Conservation (phyloP, 1,140 invertebrate species). For the Wasmannia auropunctata region DNA sequence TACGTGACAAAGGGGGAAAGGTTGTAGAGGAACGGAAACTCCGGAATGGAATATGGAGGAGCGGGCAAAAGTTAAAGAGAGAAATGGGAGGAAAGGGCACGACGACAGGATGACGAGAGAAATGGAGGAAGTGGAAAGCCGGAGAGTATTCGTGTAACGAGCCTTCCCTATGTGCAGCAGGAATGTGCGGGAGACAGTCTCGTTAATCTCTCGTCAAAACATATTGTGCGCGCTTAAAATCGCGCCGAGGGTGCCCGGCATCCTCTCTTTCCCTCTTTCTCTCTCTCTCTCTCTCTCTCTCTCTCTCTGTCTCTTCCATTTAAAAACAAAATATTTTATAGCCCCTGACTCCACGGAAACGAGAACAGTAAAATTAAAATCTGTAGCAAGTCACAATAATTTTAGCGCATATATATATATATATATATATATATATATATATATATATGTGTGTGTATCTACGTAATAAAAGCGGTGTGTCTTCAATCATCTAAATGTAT, state of each 20-base stretch:
- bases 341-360: not conserved
- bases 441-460: too few relatives aligned
- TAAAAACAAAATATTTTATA: slow-evolving; percentile 29
- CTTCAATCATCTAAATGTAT: not conserved
- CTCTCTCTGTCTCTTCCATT: not conserved
- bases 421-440: too few relatives aligned
- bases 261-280: not conserved
- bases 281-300: too few relatives aligned
- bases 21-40: slow-evolving; percentile 30
- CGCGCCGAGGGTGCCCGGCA: slow-evolving; percentile 4
- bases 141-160: slow-evolving; percentile 47
- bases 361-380: slow-evolving; percentile 10
- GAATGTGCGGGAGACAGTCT: slow-evolving; percentile 68
- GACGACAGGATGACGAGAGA: slow-evolving; percentile 34
- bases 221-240: slow-evolving; percentile 69
- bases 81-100: slow-evolving; percentile 36
- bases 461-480: not conserved
- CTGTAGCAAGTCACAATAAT: not conserved
- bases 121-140: slow-evolving; percentile 62
- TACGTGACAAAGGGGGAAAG: slow-evolving; percentile 62
- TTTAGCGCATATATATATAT: not conserved
- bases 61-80: slow-evolving; percentile 42
- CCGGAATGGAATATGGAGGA: slow-evolving; percentile 38
- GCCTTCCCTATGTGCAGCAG: slow-evolving; percentile 32
- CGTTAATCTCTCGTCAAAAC: slow-evolving; percentile 73